Base-by-base conservation (phyloP, 53 echinoderm and acorn worm species). In the Apostichopus leukothele region DNA sequence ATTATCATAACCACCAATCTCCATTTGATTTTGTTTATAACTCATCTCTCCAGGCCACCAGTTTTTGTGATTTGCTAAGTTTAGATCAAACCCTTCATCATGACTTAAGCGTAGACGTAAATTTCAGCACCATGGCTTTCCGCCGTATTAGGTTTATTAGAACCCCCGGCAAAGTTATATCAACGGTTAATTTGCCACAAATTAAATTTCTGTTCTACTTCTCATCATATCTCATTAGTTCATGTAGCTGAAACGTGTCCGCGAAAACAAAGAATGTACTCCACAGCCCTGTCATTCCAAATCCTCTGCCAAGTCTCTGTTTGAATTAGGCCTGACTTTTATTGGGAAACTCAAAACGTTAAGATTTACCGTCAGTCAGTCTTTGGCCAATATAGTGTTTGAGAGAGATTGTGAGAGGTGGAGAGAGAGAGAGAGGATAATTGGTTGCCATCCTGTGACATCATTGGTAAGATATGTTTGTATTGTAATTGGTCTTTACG, bases 181-280 rank as follows among this genome's bases (percentile, higher is more conserved):
- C 81, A 59, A 23, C 22, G 39, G 81, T 81, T 81, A 54, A 81
- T 81, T 81, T 54, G 81, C 81, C 81, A 81, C 81, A 81, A 81
- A 81, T 81, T 54, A 81, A 81, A 81, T 81, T 81, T 54, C 21
- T n/a, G 59, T 81, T 81, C 81, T 54, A 81, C 20, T 54, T 81
- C 53, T 57, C 81, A 81, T 81, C 54, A 54, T 81, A 57, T 81
- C 81, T 81, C 22, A 54, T 81, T 81, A 81, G 81, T 54, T 81
- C 55, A 53, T 81, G 81, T 81, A 57, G 81, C 81, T 55, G 59
- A 81, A 54, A 81, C 55, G 55, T 81, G 81, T 81, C 81, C 81
- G 54, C 19, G 81, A 59, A 81, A 81, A 81, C 18, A 7, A 81
- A 51, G 81, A 81, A 81, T 81, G 81, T 77, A 77, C 81, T 71